Conservation (phyloP, 2,888 invertebrate species). For the Zeuzera pyrina region DNA sequence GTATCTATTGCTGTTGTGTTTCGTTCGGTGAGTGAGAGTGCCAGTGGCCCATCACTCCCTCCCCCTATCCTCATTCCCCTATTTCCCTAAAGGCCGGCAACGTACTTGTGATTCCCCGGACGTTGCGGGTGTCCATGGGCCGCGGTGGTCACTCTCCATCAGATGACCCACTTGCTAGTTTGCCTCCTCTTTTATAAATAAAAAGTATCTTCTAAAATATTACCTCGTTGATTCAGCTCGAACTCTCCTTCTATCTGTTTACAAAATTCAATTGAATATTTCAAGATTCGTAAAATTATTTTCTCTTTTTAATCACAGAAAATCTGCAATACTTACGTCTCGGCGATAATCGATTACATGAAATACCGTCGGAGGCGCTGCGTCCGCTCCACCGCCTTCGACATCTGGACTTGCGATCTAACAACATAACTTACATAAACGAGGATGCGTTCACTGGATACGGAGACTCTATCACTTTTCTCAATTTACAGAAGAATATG, state of each 20-base stretch:
- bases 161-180: too few species aligned
- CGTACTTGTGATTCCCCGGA: too few species aligned
- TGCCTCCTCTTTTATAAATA: neutral
- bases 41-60: too few species aligned
- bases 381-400: constrained; percentile 88
- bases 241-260: too few species aligned
- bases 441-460: constrained; percentile 92
- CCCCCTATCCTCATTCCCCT: too few species aligned
- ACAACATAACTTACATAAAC: constrained; percentile 86
- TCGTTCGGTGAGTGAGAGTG: too few species aligned
- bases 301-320: constrained; percentile 76
- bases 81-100: too few species aligned
- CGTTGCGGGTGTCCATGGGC: too few species aligned
- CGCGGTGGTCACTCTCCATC: too few species aligned
- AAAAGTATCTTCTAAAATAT: too few species aligned
- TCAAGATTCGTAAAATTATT: neutral
- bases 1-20: too few species aligned
- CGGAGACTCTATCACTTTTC: constrained; percentile 93
- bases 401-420: constrained; percentile 89
- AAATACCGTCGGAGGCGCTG: constrained; percentile 88
- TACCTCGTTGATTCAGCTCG: too few species aligned
- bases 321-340: constrained; percentile 91
- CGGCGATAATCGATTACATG: constrained; percentile 90
- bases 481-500: constrained; percentile 93
- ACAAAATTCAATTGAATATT: neutral